Percentiles rank a stretch among this genome's conserved stretches.
phyloP scores from a whole-genome alignment of 1,140 invertebrate species.

The Chironomus tepperi region DNA sequence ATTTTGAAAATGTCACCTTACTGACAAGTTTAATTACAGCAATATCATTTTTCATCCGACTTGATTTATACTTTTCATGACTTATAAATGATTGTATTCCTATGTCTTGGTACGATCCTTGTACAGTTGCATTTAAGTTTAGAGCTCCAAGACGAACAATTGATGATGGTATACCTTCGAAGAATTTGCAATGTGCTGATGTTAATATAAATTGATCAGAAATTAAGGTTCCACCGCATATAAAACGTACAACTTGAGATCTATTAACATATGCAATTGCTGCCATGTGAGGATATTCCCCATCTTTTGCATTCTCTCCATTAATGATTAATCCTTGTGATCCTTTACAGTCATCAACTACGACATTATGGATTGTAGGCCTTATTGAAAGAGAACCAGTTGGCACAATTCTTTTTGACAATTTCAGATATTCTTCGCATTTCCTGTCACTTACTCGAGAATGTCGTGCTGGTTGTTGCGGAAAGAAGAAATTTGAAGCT shows the following conservation, averaged over 20 bases:
- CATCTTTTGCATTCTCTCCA: conserved; percentile 39
- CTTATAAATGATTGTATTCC: conserved; percentile 31
- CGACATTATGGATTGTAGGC: background rate
- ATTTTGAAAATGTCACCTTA: conserved; percentile 39
- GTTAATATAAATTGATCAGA: conserved; percentile 35
- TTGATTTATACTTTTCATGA: conserved; percentile 45
- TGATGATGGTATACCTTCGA: background rate
- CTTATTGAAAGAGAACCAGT: background rate
- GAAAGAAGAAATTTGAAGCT: no score
- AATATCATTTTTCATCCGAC: conserved; percentile 52
- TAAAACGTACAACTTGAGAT: background rate
- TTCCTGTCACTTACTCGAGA: background rate
- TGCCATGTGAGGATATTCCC: conserved; percentile 23
- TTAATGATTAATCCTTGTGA: conserved; percentile 46
- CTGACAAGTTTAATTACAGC: conserved; percentile 46
- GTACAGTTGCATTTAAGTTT: background rate
- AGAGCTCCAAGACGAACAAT: background rate
- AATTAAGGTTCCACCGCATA: conserved; percentile 38
- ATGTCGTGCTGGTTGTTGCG: no score
- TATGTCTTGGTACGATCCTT: conserved; percentile 28
- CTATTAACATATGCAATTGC: background rate
- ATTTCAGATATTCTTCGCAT: background rate
- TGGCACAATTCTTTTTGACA: background rate
- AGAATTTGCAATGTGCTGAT: conserved; percentile 35
- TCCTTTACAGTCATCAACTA: conserved; percentile 23